Percentiles rank a stretch among this genome's conserved stretches.
These are phyloP conservation scores for Hylaeus volcanicus DNA, from an alignment of 1,140 invertebrate genomes.

Conservation along the genomic window DNA sequence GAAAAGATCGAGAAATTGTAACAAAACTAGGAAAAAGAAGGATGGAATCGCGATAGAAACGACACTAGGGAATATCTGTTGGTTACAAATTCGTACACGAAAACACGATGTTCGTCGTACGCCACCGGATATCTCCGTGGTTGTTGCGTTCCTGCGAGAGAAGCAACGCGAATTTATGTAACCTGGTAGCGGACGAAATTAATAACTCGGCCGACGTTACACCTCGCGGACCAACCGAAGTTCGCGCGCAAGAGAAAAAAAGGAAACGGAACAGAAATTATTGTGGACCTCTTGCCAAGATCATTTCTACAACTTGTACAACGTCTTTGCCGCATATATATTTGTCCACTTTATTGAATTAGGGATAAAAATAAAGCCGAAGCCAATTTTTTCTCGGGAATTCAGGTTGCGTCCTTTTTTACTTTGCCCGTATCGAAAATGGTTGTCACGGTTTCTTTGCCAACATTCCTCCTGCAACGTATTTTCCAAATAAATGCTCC, in stretches of 20 bases:
- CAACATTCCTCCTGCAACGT: too few species aligned
- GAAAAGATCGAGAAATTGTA: too few species aligned
- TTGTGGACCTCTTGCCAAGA: background rate
- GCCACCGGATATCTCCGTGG: background rate
- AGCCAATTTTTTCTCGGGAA: background rate
- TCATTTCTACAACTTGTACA: background rate
- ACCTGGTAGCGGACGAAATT: conserved; percentile 19
- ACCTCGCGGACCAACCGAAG: background rate
- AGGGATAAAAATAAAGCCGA: background rate
- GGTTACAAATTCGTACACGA: background rate
- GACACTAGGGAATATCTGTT: background rate
- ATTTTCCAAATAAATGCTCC: background rate
- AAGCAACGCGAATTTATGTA: conserved; percentile 5
- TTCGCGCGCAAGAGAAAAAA: background rate
- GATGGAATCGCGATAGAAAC: too few species aligned
- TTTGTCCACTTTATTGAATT: conserved; percentile 11
- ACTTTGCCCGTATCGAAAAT: background rate
- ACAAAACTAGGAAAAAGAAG: too few species aligned
- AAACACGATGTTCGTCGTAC: background rate
- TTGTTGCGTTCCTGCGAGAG: background rate
- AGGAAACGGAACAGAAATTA: background rate
- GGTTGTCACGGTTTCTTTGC: too few species aligned
- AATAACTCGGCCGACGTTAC: conserved; percentile 16
- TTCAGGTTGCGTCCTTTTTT: background rate
- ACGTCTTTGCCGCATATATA: background rate